These are phyloP conservation scores for Scaptodrosophila lebanonensis DNA, from an alignment of 1,140 invertebrate species.

Conservation along the genomic window DNA sequence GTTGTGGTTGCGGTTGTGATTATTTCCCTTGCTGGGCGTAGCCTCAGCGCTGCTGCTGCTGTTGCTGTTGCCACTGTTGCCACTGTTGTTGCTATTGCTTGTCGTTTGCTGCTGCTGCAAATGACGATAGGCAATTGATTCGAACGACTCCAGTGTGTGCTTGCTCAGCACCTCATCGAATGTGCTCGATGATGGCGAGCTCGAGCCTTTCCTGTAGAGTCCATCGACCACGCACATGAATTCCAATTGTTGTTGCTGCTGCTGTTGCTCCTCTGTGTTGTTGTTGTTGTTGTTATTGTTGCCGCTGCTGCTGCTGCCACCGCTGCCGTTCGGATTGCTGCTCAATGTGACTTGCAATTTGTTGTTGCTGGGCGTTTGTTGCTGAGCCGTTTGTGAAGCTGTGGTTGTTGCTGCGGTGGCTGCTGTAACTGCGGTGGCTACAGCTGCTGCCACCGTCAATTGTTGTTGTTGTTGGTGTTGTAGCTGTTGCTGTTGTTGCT, in stretches of 20 bases:
- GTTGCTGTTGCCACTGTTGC: slow-evolving; percentile 6
- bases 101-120: slow-evolving; percentile 34
- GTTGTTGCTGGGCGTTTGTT: slow-evolving; percentile 50
- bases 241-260: slow-evolving; percentile 41
- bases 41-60: slow-evolving; percentile 8
- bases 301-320: slow-evolving; percentile 30
- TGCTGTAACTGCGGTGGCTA: slow-evolving; percentile 16
- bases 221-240: slow-evolving; percentile 54
- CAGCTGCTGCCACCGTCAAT: slow-evolving; percentile 18
- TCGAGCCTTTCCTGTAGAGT: slow-evolving; percentile 51
- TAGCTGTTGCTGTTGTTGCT: slow-evolving; percentile 42
- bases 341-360: slow-evolving; percentile 33
- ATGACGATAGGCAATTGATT: slow-evolving; percentile 65
- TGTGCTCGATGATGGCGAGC: slow-evolving; percentile 59
- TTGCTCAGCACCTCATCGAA: slow-evolving; percentile 68
- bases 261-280: slow-evolving; percentile 2
- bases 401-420: slow-evolving; percentile 7
- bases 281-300: slow-evolving; percentile 19
- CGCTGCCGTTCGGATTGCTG: slow-evolving; percentile 33
- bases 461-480: slow-evolving; percentile 30
- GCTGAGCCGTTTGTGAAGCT: slow-evolving; percentile 42
- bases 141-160: slow-evolving; percentile 60
- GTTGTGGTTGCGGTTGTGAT: slow-evolving; percentile 5
- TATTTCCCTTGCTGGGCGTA: slow-evolving; percentile 6
- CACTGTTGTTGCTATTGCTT: slow-evolving; percentile 40